Evolutionary conservation across 2,113 vertebrate genomes (phyloP).

Genomic region (Rostratula benghalensis): DNA sequence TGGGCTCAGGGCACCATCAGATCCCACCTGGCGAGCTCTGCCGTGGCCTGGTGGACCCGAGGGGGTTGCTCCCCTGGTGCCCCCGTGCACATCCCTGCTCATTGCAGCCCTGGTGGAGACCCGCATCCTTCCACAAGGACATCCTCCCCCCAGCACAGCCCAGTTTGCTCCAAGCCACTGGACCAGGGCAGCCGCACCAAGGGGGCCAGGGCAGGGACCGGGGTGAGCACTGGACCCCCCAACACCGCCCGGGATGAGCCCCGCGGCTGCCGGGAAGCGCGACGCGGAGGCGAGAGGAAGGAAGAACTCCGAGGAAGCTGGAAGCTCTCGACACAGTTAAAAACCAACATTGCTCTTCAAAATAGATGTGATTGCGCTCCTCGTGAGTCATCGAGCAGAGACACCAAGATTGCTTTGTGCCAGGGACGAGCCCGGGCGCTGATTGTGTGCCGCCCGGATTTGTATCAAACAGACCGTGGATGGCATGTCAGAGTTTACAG

Average conservation of each 20-base stretch:
- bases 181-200: fast-evolving
- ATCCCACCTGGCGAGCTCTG: fast-evolving
- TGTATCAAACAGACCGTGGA: conserved; percentile 66
- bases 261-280: fast-evolving
- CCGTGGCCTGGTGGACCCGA: fast-evolving
- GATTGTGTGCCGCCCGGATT: conserved; percentile 74
- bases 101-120: fast-evolving
- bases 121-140: fast-evolving
- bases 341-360: conserved; percentile 65
- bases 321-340: conserved; percentile 49
- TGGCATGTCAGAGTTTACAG: conserved; percentile 78
- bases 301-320: conserved; percentile 44
- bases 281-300: not conserved
- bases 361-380: conserved; percentile 75
- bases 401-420: conserved; percentile 73
- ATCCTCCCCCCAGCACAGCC: fast-evolving
- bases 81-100: not conserved
- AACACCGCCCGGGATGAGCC: not conserved
- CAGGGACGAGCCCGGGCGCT: conserved; percentile 59
- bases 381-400: conserved; percentile 64
- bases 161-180: fast-evolving
- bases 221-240: not conserved
- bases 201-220: fast-evolving
- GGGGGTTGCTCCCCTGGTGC: fast-evolving
- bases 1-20: fast-evolving